A percentile compares a stretch with the other conserved stretches of the same genome.
Evolutionary conservation across 1,140 invertebrate genomes (phyloP).

Genomic region (Colletes latitarsis): DNA sequence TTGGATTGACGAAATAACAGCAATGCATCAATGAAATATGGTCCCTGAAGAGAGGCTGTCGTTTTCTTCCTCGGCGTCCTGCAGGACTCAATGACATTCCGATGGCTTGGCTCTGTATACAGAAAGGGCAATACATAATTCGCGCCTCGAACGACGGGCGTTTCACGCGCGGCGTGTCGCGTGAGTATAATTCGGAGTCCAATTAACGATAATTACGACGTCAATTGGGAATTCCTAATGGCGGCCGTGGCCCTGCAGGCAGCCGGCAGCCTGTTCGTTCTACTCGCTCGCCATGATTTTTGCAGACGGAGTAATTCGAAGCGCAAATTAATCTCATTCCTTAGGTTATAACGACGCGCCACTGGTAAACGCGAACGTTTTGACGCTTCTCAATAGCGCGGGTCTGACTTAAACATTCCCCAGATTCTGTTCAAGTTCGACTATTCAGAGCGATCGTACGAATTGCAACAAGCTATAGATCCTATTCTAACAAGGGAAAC

Average conservation of each 20-base stretch:
- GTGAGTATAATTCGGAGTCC: constrained; percentile 70
- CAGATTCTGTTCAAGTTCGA: too few relatives aligned
- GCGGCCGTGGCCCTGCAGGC: constrained; percentile 25
- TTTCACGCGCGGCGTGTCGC: constrained; percentile 66
- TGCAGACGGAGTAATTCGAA: constrained; percentile 63
- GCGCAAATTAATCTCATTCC: constrained; percentile 64
- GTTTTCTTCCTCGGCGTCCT: constrained; percentile 27
- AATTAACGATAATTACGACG: constrained; percentile 77
- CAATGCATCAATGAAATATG: not conserved
- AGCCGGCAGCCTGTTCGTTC: not conserved
- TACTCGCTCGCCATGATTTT: constrained; percentile 57
- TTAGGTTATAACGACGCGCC: constrained; percentile 54
- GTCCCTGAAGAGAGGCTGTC: not conserved
- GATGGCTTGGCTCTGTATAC: not conserved
- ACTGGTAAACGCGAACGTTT: not conserved
- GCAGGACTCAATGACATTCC: constrained; percentile 9
- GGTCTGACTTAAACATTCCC: too few relatives aligned
- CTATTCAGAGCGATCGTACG: too few relatives aligned
- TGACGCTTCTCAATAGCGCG: not conserved
- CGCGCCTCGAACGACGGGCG: constrained; percentile 59
- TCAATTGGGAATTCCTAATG: constrained; percentile 75
- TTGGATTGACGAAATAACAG: constrained; percentile 3
- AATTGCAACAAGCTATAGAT: too few relatives aligned
- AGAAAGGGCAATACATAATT: constrained; percentile 67
- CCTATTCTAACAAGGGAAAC: too few relatives aligned